Evolutionary conservation across 2,888 invertebrate genomes (phyloP).

Genomic region (Gandaritis pyraliata): DNA sequence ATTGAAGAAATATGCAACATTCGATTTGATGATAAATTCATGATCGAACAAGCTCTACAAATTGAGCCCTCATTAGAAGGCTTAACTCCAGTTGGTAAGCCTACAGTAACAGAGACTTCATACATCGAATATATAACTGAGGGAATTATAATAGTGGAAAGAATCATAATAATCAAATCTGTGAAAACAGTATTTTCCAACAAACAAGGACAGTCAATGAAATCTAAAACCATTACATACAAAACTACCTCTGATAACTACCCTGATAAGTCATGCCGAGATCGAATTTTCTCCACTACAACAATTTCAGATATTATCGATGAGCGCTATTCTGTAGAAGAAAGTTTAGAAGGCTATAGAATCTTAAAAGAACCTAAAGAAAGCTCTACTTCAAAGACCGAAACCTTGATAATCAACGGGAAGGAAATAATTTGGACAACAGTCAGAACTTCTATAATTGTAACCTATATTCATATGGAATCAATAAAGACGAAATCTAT

Average conservation of each 20-base stretch:
- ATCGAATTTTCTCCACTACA: conserved; percentile 37
- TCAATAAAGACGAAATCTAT: conserved; percentile 15
- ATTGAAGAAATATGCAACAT: conserved; percentile 11
- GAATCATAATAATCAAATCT: conserved; percentile 43
- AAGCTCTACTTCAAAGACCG: background rate
- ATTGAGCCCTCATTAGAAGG: conserved; percentile 14
- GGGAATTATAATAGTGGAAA: conserved; percentile 33
- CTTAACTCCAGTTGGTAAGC: conserved; percentile 29
- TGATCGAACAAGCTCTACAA: conserved; percentile 16
- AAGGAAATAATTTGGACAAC: conserved; percentile 6
- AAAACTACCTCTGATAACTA: conserved; percentile 41
- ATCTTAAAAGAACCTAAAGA: conserved; percentile 12
- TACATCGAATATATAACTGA: conserved; percentile 39
- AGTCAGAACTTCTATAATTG: background rate
- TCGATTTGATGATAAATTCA: conserved; percentile 7
- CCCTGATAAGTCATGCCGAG: conserved; percentile 38
- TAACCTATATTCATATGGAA: conserved; percentile 17
- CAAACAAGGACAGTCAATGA: conserved; percentile 33
- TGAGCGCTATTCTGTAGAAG: conserved; percentile 12
- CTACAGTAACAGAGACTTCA: conserved; percentile 41
- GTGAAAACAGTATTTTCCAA: conserved; percentile 44
- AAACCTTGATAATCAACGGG: conserved; percentile 1
- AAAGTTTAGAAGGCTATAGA: conserved; percentile 12
- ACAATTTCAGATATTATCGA: conserved; percentile 38
- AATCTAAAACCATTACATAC: conserved; percentile 44